Base-by-base conservation (phyloP, 2,113 vertebrate species). In the Cairina moschata region DNA sequence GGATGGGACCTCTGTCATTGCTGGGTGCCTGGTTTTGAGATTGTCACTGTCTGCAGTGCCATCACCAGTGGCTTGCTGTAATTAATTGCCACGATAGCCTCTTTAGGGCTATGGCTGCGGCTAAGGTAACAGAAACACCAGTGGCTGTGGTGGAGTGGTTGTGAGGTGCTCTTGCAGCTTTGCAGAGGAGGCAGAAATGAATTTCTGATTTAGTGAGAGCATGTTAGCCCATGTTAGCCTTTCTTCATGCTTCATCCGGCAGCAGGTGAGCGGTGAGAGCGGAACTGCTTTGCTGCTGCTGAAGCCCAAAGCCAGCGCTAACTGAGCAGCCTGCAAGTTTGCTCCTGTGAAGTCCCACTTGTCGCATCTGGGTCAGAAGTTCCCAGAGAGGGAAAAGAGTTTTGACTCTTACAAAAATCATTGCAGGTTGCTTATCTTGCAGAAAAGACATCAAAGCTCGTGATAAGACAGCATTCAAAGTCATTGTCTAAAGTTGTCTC, bases 1-100 rank as follows among this genome's bases (percentile, higher is more conserved):
- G 18, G 20, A 14, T 20, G 42, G 1, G 2, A 6, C 1, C 1
- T 28, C 26, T n/a, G 38, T 52, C 7, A 2, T 8, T 9, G 22
- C 4, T 10, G 22, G 5, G 28, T 74, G 34, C 31, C 26, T 59
- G n/a, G 11, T 42, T 86, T 73, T 67, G n/a, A 0, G 11, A 22
- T 12, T n/a, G 29, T 22, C 56, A 3, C 13, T 83, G 46, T 72
- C 25, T n/a, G 12, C 58, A 58, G 22, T 29, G 40, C 34, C 42
- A 38, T 29, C 36, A 65, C n/a, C 73, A 46, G 2, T 34, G 32
- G 58, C 46, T 36, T 86, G 13, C 31, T 44, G 52, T 48, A 38
- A 31, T 62, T 59, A 84, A 34, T 48, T 58, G 22, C 40, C n/a
- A 1, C 11, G 11, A 23, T 20, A 58, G n/a, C 52, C n/a, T 69